Base-by-base conservation (phyloP, 2,888 invertebrate species). In the Macrosiphum euphorbiae region DNA sequence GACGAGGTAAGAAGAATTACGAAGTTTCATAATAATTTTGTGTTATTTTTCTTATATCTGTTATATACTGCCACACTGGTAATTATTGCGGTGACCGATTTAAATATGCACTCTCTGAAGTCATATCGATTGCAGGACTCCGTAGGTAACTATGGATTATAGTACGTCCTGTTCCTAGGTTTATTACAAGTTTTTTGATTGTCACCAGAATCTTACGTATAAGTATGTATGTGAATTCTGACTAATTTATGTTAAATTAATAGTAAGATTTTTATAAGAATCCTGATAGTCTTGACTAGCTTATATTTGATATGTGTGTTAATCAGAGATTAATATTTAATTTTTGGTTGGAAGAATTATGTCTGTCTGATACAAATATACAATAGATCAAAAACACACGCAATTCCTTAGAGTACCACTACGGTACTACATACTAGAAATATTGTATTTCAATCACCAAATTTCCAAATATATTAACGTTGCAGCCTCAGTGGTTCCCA, bases 1-100 rank as follows among this genome's bases (percentile, higher is more conserved):
- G 95, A 95, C 92, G 95, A 95, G 95, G 95, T 95, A 95, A 67
- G 24, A 26, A 3, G 4, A 3, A 67, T 35, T 67, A n/a, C 55
- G 4, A 55, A 2, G 5, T 20, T 35, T 35, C 78, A 20, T 35
- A 35, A 78, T 78, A 1, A 78, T 78, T 35, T 35, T 20, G n/a
- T 24, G 20, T 13, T 8, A 20, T 20, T 78, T 35, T 78, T 35
- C 35, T 35, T 13, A 67, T 24, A 58, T 61, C 4, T 67, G 67
- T 78, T 7, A 47, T 47, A 47, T 11, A 47, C 47, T 47, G 47
- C 47, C 47, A 47, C 11, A 20, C 8, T 20, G 35, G 8, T 78
- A 41, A 35, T 78, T 35, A 20, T 35, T 35, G 24, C 20, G 20
- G 20, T 24, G 7, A 78, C 20, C 3, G 20, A 35, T 20, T 78